Evolutionary conservation across 2,113 vertebrate genomes (phyloP).

Genomic region (Tachysurus fulvidraco): DNA sequence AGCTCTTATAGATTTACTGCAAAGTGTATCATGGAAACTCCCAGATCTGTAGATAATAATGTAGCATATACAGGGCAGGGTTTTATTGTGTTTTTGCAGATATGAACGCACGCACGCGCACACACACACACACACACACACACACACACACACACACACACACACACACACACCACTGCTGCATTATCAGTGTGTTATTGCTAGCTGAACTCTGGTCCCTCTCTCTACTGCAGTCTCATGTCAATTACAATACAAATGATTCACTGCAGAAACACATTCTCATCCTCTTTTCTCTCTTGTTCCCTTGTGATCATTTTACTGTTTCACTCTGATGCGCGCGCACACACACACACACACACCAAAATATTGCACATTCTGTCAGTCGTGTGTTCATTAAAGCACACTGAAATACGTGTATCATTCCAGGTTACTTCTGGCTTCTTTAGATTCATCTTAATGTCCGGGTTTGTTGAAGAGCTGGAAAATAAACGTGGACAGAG

Average conservation of each 20-base stretch:
- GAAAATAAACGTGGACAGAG: neutral
- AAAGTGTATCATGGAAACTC: neutral
- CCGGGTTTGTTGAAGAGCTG: neutral
- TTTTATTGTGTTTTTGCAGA: conserved; percentile 27
- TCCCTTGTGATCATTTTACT: neutral
- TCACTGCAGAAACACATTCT: conserved; percentile 24
- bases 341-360: neutral
- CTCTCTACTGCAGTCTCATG: conserved; percentile 14
- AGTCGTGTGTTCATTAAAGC: neutral
- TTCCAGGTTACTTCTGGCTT: neutral
- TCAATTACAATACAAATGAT: conserved; percentile 24
- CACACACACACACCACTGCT: neutral
- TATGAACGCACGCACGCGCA: conserved; percentile 7
- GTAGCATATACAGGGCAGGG: neutral
- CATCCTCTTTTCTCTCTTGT: neutral
- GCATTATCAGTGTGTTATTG: conserved; percentile 29
- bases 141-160: too few species aligned
- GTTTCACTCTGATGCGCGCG: neutral
- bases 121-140: too few species aligned
- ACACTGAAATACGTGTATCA: neutral
- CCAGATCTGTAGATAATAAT: conserved; percentile 17
- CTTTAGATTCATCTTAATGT: conserved; percentile 5
- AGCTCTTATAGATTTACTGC: neutral
- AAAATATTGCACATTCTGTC: too few species aligned
- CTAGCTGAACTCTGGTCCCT: conserved; percentile 16